Conservation (phyloP, 1,140 invertebrate species). For the Drosophila sulfurigaster region DNA sequence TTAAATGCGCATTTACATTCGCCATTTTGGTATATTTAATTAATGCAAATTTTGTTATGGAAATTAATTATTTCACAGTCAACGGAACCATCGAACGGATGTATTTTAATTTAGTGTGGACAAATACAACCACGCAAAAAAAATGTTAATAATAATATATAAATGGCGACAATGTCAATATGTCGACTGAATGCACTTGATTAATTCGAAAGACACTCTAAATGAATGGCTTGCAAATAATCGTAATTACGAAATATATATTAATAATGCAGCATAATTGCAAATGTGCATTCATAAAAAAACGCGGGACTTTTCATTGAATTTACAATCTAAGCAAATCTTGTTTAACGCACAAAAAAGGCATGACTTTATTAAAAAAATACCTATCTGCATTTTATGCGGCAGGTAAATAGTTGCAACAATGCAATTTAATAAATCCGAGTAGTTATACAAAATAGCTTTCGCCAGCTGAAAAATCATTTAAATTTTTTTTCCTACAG, state of each 20-base stretch:
- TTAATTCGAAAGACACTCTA: conserved; percentile 60
- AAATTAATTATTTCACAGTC: conserved; percentile 70
- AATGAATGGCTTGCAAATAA: conserved; percentile 46
- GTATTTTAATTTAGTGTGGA: conserved; percentile 48
- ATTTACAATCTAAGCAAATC: background rate
- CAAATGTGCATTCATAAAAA: conserved; percentile 7
- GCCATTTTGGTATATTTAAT: conserved; percentile 67
- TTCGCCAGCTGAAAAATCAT: conserved; percentile 2
- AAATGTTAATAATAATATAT: conserved; percentile 10
- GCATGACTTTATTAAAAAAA: background rate
- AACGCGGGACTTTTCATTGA: background rate
- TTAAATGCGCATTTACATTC: conserved; percentile 56
- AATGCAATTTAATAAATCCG: conserved; percentile 13
- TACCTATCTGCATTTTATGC: background rate
- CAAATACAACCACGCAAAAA: background rate
- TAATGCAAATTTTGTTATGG: conserved; percentile 66
- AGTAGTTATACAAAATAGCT: background rate
- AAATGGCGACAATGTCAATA: conserved; percentile 67
- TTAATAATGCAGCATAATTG: conserved; percentile 24
- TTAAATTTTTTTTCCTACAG: conserved; percentile 27
- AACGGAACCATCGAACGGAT: conserved; percentile 28
- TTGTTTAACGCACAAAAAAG: background rate
- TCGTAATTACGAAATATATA: conserved; percentile 4
- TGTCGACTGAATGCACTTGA: conserved; percentile 67
- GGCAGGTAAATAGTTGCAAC: background rate